These are phyloP conservation scores for Furcula furcula DNA, from an alignment of 2,888 invertebrate species.

Conservation along the genomic window DNA sequence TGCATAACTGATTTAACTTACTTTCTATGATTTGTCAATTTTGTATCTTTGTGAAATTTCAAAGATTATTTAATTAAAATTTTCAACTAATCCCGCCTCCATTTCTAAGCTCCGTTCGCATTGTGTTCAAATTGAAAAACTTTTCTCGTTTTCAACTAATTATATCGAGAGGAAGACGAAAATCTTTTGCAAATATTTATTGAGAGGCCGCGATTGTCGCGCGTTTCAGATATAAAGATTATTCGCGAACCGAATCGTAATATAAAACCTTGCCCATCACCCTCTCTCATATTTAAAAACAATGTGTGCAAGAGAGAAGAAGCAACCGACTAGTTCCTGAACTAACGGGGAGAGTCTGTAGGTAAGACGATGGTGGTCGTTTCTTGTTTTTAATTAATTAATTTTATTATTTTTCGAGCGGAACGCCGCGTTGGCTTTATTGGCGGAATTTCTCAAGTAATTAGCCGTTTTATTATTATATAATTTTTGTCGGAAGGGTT, in stretches of 20 bases:
- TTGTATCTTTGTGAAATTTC: constrained; percentile 33
- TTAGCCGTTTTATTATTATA: constrained; percentile 82
- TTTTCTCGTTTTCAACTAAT: constrained; percentile 73
- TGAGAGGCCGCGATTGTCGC: constrained; percentile 40
- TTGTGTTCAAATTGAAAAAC: constrained; percentile 75
- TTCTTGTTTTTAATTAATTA: constrained; percentile 80
- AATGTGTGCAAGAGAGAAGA: constrained; percentile 8
- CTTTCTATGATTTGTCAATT: constrained; percentile 4
- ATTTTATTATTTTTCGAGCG: constrained; percentile 75
- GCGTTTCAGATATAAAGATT: constrained; percentile 28
- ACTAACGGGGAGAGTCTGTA: constrained; percentile 20
- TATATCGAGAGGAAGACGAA: constrained; percentile 57
- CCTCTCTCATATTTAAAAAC: too few species aligned
- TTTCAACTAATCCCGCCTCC: constrained; percentile 50
- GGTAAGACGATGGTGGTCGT: constrained; percentile 21
- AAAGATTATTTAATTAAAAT: constrained; percentile 59
- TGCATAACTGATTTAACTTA: too few species aligned
- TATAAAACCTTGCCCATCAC: constrained; percentile 12
- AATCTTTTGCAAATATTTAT: constrained; percentile 73
- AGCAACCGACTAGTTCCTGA: constrained; percentile 14
- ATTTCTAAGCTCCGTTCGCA: constrained; percentile 47
- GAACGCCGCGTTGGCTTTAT: constrained; percentile 72
- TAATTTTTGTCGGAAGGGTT: constrained; percentile 77
- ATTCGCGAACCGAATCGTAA: constrained; percentile 11
- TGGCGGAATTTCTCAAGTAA: constrained; percentile 75